Percentiles rank a stretch among this genome's conserved stretches.
phyloP scores from a whole-genome alignment of 2,113 vertebrate genomes.

The Anoplopoma fimbria region DNA sequence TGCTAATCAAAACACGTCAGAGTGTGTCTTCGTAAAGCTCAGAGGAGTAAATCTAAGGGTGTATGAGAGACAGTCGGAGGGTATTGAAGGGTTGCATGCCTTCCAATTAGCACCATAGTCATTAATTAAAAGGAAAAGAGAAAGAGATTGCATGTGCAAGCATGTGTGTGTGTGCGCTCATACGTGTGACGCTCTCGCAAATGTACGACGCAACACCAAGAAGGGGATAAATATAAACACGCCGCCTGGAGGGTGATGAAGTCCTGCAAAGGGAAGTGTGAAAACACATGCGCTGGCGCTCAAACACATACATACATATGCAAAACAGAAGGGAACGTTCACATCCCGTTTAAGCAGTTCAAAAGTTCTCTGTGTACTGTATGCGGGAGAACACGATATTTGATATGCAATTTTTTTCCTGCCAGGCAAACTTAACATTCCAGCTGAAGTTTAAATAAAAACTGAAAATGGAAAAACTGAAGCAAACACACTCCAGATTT shows the following conservation, averaged over 20 bases:
- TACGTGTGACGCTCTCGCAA: conserved; percentile 29
- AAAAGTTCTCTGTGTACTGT: neutral
- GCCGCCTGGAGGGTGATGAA: conserved; percentile 39
- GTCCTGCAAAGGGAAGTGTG: conserved; percentile 35
- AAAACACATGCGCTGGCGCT: neutral
- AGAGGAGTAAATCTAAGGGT: conserved; percentile 28
- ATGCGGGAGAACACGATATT: neutral
- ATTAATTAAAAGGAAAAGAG: conserved; percentile 67
- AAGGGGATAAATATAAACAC: conserved; percentile 67
- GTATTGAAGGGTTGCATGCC: conserved; percentile 45
- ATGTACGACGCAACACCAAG: conserved; percentile 6
- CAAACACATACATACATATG: conserved; percentile 11
- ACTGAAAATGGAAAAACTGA: neutral
- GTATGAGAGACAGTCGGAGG: conserved; percentile 41
- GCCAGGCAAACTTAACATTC: neutral
- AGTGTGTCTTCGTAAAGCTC: conserved; percentile 32
- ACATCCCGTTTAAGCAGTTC: neutral
- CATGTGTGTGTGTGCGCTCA: neutral
- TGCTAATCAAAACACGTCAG: conserved; percentile 39
- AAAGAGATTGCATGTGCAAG: conserved; percentile 17
- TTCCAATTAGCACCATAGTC: conserved; percentile 75
- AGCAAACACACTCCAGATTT: neutral
- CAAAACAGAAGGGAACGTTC: neutral
- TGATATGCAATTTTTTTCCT: neutral
- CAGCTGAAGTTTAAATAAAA: neutral